Conservation (phyloP, 2,113 vertebrate genomes). For the Plestiodon gilberti region DNA sequence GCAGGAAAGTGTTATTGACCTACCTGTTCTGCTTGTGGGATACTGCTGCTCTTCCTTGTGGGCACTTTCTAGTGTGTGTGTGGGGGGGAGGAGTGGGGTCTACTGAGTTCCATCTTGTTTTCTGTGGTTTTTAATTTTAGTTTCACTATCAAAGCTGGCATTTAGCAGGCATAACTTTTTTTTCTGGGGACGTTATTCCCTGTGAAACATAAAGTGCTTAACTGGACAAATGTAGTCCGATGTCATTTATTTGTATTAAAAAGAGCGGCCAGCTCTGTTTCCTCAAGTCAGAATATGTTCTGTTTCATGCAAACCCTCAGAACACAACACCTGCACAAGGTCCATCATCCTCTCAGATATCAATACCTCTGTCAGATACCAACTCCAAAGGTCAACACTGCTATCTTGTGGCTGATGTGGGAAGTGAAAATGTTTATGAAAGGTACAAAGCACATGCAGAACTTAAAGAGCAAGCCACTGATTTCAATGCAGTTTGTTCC, state of each 20-base stretch:
- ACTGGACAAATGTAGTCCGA: not conserved
- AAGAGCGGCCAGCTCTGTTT: not conserved
- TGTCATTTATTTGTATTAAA: not conserved
- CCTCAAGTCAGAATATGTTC: not conserved
- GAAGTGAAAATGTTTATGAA: slow-evolving; percentile 29
- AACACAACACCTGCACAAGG: slow-evolving; percentile 11
- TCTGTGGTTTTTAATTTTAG: not conserved
- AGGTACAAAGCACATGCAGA: not conserved
- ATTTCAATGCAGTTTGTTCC: not conserved
- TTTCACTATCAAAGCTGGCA: not conserved
- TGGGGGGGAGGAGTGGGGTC: too few relatives aligned
- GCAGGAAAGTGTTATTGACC: not conserved
- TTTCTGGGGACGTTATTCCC: not conserved
- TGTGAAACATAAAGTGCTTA: slow-evolving; percentile 6
- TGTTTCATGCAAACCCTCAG: not conserved
- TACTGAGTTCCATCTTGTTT: too few relatives aligned
- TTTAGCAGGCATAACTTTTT: not conserved
- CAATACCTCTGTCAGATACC: not conserved
- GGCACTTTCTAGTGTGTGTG: too few relatives aligned
- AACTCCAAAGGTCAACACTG: slow-evolving; percentile 67
- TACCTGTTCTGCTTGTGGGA: not conserved
- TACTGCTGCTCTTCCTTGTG: too few relatives aligned
- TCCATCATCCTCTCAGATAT: not conserved
- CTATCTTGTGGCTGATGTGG: slow-evolving; percentile 73
- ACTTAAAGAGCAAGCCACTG: too few relatives aligned